Base-by-base conservation (phyloP, 2,888 invertebrate genomes). In the Prionchulus punctatus region DNA sequence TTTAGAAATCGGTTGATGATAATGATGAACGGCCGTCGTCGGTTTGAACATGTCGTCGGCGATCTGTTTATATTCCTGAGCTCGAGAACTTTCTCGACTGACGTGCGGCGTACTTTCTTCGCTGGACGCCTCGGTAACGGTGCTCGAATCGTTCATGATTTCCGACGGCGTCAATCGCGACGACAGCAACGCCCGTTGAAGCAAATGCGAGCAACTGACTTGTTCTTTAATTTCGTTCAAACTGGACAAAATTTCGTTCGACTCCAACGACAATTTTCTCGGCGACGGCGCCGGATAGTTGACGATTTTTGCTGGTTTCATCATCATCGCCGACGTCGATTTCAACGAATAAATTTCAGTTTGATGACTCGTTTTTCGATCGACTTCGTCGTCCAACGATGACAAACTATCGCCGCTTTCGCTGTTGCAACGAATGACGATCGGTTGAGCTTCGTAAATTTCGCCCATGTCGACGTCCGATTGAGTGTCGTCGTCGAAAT, bases 21-120 rank as follows among this genome's bases (percentile, higher is more conserved):
- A n/a, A n/a, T n/a, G n/a, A n/a, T 7, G 36, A 36, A 36, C 36
- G 36, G 7, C 12, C 51, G 27, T 3, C 51, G 51, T 30, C 28
- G 23, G 53, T 18, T 25, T 4, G 53, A 57, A 57, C 55, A 57
- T 56, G 2, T 42, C 2, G 12, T 25, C 30, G 18, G 55, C 57
- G 2, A 26, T 30, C 3, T 58, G 3, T 15, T 30, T 21, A 26
- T 42, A 52, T 18, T 58, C 58, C n/a, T 58, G 47, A 18, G 61
- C 64, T 36, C 65, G 59, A 25, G 63, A 64, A 47, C 62, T 63
- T 50, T 63, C 63, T 18, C 63, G 56, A 26, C 58, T 58, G 15
- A 63, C 54, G 2, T 62, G 62, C 18, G 63, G 59, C 28, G 59
- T 62, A 25, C 42, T 54, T 60, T 59, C 57, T n/a, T 59, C 60